Percentiles rank a stretch among this genome's conserved stretches.
Conservation (phyloP, 1,140 invertebrate species). For the Ctenoplectra terminalis region DNA sequence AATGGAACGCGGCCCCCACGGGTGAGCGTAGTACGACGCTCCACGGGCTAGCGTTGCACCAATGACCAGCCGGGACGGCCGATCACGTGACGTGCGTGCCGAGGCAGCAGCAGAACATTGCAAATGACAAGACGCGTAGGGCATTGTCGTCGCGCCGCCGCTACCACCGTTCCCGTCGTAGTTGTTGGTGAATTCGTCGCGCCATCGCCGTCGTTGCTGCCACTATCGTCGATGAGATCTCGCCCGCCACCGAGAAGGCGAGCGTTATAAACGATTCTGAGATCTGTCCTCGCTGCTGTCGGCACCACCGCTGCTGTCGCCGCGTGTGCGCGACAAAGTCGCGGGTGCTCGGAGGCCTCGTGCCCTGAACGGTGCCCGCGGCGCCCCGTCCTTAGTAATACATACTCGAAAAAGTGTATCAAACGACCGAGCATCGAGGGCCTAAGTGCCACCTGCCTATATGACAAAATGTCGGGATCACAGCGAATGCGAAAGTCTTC, state of each 20-base stretch:
- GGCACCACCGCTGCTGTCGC: constrained; percentile 47
- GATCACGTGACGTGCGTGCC: constrained; percentile 73
- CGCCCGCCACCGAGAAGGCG: constrained; percentile 37
- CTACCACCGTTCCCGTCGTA: constrained; percentile 32
- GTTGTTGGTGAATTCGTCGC: constrained; percentile 45
- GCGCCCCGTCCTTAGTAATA: constrained; percentile 43
- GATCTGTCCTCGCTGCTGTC: constrained; percentile 32
- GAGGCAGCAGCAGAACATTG: constrained; percentile 74
- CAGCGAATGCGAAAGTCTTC: constrained; percentile 87
- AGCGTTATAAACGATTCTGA: constrained; percentile 5
- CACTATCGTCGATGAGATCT: constrained; percentile 34
- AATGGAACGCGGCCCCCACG: constrained; percentile 74
- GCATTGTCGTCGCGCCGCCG: constrained; percentile 72
- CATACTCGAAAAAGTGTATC: constrained; percentile 21
- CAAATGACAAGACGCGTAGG: constrained; percentile 77
- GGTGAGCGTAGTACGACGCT: constrained; percentile 69
- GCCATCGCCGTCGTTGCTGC: constrained; percentile 6
- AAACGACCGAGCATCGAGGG: constrained; percentile 17
- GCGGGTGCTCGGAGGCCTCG: constrained; percentile 59
- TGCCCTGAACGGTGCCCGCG: constrained; percentile 57
- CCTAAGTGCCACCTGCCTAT: constrained; percentile 43
- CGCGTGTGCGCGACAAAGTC: constrained; percentile 55
- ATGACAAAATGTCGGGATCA: constrained; percentile 84
- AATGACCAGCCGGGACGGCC: constrained; percentile 62
- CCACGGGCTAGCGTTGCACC: constrained; percentile 62